Conservation (phyloP, 2,888 invertebrate genomes). For the Thera obeliscata region DNA sequence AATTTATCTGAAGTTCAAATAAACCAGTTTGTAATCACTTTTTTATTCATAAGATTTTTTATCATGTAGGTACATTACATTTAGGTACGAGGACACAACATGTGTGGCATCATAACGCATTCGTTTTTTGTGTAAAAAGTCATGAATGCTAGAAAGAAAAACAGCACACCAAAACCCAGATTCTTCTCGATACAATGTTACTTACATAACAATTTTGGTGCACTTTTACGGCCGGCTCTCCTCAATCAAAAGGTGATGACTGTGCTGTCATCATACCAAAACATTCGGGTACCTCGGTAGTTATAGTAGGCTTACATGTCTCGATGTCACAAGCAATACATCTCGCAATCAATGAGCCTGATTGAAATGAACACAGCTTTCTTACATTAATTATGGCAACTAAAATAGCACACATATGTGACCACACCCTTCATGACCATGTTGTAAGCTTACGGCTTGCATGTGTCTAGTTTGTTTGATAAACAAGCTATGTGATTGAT, state of each 20-base stretch:
- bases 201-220: neutral
- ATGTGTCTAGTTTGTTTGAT: conserved; percentile 23
- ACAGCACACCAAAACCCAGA: neutral
- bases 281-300: neutral
- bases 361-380: conserved; percentile 40
- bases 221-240: neutral
- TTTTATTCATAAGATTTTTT: neutral
- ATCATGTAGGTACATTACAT: no score
- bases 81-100: no score
- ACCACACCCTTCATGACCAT: conserved; percentile 38
- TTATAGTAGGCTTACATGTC: conserved; percentile 15
- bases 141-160: neutral
- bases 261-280: conserved; percentile 14
- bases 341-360: conserved; percentile 38
- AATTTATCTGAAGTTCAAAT: conserved; percentile 10
- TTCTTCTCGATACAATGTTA: neutral
- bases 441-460: conserved; percentile 37
- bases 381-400: conserved; percentile 42
- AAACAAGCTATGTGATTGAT: conserved; percentile 23
- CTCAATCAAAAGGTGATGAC: conserved; percentile 4
- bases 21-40: neutral
- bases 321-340: conserved; percentile 29
- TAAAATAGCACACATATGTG: conserved; percentile 24
- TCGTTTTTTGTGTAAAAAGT: neutral
- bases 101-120: no score